Evolutionary conservation across 2,113 vertebrate genomes (phyloP).

Genomic region (Sapayoa aenigma): DNA sequence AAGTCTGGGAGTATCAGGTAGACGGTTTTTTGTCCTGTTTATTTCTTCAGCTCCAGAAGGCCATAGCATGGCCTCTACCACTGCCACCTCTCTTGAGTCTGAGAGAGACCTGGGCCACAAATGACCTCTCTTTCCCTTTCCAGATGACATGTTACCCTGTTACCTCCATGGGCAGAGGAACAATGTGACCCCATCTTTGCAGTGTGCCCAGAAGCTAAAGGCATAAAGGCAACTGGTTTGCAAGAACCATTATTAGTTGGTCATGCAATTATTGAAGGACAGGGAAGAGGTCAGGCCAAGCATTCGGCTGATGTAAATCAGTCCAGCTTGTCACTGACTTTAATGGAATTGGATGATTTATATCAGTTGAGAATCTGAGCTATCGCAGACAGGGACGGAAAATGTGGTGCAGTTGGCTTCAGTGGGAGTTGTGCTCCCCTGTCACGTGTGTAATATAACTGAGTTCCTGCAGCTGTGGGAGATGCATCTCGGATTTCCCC

Average conservation of each 20-base stretch:
- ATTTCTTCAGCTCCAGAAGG: neutral
- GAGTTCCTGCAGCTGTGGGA: constrained; percentile 37
- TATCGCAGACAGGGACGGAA: neutral
- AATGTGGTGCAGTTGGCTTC: neutral
- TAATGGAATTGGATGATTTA: neutral
- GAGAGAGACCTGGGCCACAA: neutral
- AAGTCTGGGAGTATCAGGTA: neutral
- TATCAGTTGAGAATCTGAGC: neutral
- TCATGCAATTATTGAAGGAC: neutral
- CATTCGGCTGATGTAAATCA: neutral
- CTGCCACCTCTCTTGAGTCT: neutral
- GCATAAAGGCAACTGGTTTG: neutral
- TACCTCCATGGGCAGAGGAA: neutral
- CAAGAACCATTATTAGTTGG: neutral
- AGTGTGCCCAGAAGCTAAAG: neutral
- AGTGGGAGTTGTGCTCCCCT: neutral
- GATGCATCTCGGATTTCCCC: neutral
- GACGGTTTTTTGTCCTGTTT: neutral
- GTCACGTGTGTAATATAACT: neutral
- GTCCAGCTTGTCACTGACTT: neutral
- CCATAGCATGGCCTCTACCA: neutral
- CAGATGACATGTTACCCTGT: neutral
- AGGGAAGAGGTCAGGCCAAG: neutral
- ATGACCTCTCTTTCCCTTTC: neutral
- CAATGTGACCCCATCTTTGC: neutral